Evolutionary conservation across 2,888 invertebrate genomes (phyloP).

Genomic region (Eilema sororculum): DNA sequence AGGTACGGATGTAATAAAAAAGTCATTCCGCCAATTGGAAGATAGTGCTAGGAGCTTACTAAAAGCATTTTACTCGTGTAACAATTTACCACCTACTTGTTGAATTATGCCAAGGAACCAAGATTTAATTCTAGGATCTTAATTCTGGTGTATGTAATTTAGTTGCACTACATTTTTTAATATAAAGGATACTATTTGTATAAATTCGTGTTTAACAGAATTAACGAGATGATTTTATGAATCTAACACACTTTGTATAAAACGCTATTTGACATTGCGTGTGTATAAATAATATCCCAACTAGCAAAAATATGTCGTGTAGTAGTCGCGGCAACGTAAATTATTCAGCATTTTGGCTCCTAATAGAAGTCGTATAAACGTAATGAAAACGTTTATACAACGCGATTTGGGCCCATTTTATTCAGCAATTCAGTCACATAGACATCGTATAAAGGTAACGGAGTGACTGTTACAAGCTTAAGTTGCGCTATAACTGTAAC

Average conservation of each 20-base stretch:
- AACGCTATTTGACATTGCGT: slow-evolving; percentile 13
- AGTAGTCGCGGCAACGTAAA: too few species aligned
- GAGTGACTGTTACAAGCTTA: too few species aligned
- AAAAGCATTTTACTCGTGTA: slow-evolving; percentile 30
- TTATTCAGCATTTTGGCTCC: too few species aligned
- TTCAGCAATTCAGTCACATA: too few species aligned
- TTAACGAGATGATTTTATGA: slow-evolving; percentile 5
- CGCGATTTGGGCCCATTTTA: too few species aligned
- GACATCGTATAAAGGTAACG: too few species aligned
- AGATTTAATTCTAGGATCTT: slow-evolving; percentile 26
- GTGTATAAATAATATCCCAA: neutral
- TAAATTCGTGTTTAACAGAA: slow-evolving; percentile 5
- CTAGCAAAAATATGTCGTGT: too few species aligned
- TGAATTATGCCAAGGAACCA: slow-evolving; percentile 34
- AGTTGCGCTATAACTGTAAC: too few species aligned
- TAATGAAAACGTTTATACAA: too few species aligned
- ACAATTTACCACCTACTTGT: slow-evolving; percentile 42
- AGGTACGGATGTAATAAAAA: slow-evolving; percentile 72
- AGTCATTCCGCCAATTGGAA: slow-evolving; percentile 31
- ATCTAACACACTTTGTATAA: slow-evolving; percentile 12
- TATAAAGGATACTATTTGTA: slow-evolving; percentile 10
- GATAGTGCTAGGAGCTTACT: slow-evolving; percentile 35
- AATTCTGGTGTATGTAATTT: slow-evolving; percentile 20
- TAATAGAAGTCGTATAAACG: too few species aligned
- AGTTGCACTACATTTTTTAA: neutral